Conservation (phyloP, 2,888 invertebrate species). For the Rhamphomyia laevipes region DNA sequence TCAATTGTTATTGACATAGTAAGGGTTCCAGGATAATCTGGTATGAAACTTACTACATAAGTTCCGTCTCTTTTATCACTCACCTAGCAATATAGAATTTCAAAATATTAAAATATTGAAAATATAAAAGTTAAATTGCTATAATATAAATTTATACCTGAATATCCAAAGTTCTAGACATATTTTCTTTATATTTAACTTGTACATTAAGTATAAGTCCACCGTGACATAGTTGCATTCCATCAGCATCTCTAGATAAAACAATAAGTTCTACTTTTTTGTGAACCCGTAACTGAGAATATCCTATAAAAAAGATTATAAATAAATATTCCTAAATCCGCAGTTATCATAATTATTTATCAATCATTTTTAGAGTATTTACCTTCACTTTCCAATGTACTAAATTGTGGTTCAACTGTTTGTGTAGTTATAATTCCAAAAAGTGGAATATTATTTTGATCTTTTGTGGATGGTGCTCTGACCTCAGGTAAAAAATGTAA, state of each 20-base stretch:
- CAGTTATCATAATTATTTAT: not conserved
- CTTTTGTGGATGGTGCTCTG: slow-evolving; percentile 35
- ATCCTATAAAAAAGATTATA: slow-evolving; percentile 17
- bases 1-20: slow-evolving; percentile 49
- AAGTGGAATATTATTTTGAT: slow-evolving; percentile 38
- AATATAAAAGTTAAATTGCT: too few relatives aligned
- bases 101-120: slow-evolving; percentile 18
- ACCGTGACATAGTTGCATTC: slow-evolving; percentile 53
- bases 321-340: not conserved
- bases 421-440: slow-evolving; percentile 51
- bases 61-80: slow-evolving; percentile 52
- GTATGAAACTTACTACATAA: slow-evolving; percentile 47
- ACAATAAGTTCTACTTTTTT: slow-evolving; percentile 47
- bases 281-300: slow-evolving; percentile 45
- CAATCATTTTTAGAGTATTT: not conserved
- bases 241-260: slow-evolving; percentile 50
- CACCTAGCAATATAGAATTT: slow-evolving; percentile 36
- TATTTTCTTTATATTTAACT: slow-evolving; percentile 43
- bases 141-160: slow-evolving; percentile 36
- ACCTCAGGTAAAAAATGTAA: slow-evolving; percentile 45
- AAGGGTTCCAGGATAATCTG: slow-evolving; percentile 51
- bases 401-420: slow-evolving; percentile 48
- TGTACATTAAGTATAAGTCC: slow-evolving; percentile 49
- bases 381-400: slow-evolving; percentile 42
- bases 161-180: slow-evolving; percentile 37